phyloP scores from a whole-genome alignment of 2,797 vertebrate genomes.

The Leptatherina wallacei region DNA sequence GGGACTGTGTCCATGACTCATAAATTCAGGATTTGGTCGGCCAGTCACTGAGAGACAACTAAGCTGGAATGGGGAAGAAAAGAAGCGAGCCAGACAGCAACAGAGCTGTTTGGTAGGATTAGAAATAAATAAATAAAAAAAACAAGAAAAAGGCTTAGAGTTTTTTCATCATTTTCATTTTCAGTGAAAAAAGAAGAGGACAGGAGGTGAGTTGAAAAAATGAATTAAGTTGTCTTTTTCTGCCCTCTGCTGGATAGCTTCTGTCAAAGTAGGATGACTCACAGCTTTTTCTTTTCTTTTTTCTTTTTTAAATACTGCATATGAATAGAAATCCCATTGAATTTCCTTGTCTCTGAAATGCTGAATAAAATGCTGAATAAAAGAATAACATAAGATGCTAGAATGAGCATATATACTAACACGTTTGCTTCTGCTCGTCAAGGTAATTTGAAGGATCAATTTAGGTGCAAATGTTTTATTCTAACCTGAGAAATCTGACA shows the following conservation, averaged over 20 bases:
- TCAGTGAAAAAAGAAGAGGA: conserved; percentile 15
- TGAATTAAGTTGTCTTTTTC: conserved; percentile 36
- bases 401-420: background rate
- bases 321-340: conserved; percentile 14
- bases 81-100: conserved; percentile 35
- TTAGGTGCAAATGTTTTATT: conserved; percentile 22
- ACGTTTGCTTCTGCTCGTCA: conserved; percentile 8
- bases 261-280: background rate
- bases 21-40: conserved; percentile 51
- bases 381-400: background rate
- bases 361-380: background rate
- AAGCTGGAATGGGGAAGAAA: conserved; percentile 41
- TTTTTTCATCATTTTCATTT: background rate
- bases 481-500: background rate
- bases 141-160: background rate
- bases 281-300: background rate
- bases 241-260: conserved; percentile 76
- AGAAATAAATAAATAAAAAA: too few relatives aligned
- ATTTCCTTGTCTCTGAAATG: background rate
- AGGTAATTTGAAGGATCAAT: conserved; percentile 10
- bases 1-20: too few relatives aligned
- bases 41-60: conserved; percentile 38
- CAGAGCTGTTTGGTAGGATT: background rate
- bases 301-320: too few relatives aligned
- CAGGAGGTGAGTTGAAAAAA: background rate